A percentile compares a stretch with the other conserved stretches of the same genome.
These are phyloP conservation scores for Moxostoma hubbsi DNA, from an alignment of 2,797 vertebrate genomes.

Conservation along the genomic window DNA sequence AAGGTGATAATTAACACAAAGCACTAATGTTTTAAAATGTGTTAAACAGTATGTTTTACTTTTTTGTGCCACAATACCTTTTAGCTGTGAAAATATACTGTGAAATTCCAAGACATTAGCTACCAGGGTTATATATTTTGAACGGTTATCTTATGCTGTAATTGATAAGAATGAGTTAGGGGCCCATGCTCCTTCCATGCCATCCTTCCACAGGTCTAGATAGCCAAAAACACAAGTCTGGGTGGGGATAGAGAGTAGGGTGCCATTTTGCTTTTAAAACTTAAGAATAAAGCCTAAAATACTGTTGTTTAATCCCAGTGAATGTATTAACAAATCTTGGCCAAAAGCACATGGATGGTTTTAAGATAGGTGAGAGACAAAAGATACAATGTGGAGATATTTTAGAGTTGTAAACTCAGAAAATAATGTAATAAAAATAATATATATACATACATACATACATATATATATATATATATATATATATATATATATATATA, in stretches of 20 bases:
- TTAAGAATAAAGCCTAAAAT: background rate
- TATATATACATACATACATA: no score
- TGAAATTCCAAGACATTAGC: constrained; percentile 31
- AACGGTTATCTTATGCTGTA: no score
- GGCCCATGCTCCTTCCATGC: constrained; percentile 1
- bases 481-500: no score
- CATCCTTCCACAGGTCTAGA: constrained; percentile 7
- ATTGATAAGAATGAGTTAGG: no score
- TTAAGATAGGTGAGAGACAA: background rate
- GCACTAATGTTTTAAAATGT: constrained; percentile 10
- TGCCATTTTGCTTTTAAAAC: no score
- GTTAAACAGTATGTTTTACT: constrained; percentile 9
- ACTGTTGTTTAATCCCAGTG: background rate
- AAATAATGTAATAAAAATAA: no score
- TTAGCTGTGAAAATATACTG: constrained; percentile 25
- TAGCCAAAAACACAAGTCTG: constrained; percentile 8
- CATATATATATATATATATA: no score
- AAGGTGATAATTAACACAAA: background rate
- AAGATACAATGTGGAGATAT: constrained; percentile 1
- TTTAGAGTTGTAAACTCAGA: background rate
- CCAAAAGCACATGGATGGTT: background rate
- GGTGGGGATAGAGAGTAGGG: background rate
- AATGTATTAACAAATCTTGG: background rate
- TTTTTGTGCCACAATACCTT: constrained; percentile 33
- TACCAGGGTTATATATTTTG: constrained; percentile 3